Conservation (phyloP, 1,140 invertebrate species). For the Zeugodacus cucurbitae region DNA sequence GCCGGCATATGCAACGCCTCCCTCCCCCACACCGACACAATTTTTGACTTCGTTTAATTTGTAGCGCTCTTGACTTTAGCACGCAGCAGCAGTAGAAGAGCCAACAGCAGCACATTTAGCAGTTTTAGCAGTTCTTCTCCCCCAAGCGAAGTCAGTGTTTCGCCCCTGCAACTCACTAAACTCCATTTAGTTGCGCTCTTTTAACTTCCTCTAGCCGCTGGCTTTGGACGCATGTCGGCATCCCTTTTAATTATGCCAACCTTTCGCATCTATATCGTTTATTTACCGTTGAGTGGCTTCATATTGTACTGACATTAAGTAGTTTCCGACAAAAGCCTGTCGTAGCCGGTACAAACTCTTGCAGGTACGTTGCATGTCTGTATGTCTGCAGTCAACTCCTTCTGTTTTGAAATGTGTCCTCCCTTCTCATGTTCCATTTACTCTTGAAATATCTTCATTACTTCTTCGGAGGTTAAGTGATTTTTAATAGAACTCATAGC, state of each 20-base stretch:
- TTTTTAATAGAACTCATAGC: not conserved
- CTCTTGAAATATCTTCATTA: not conserved
- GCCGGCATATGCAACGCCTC: not conserved
- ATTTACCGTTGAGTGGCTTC: constrained; percentile 38
- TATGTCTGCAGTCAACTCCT: not conserved
- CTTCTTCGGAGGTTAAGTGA: not conserved
- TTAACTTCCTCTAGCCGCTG: not conserved
- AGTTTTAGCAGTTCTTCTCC: constrained; percentile 8
- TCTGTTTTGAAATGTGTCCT: not conserved
- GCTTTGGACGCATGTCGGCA: not conserved
- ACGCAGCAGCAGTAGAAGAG: not conserved
- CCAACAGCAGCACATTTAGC: not conserved
- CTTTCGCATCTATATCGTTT: constrained; percentile 21
- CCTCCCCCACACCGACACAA: not conserved
- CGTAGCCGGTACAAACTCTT: not conserved
- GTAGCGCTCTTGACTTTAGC: constrained; percentile 10
- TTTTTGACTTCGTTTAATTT: constrained; percentile 21
- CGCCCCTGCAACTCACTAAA: not conserved
- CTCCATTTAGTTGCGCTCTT: constrained; percentile 34
- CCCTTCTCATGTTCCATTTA: not conserved
- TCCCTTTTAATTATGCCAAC: constrained; percentile 35
- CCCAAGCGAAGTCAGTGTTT: not conserved
- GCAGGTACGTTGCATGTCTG: not conserved
- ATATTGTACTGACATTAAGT: constrained; percentile 34
- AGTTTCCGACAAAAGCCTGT: constrained; percentile 29